phyloP scores from a whole-genome alignment of 2,113 vertebrate species.

The Neofelis nebulosa region DNA sequence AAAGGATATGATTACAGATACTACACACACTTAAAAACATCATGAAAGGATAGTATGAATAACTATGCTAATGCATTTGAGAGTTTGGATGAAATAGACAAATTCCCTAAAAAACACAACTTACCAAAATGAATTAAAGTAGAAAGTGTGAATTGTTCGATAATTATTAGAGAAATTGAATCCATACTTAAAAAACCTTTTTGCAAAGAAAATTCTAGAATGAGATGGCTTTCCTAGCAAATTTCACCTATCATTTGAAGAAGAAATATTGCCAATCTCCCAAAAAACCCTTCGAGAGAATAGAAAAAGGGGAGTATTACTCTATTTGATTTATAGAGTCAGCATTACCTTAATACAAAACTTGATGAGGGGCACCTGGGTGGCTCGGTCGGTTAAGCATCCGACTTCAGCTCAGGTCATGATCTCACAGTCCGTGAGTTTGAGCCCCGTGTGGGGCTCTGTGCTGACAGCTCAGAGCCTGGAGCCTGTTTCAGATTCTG shows the following conservation, averaged over 20 bases:
- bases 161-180: slow-evolving; percentile 31
- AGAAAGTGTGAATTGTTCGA: neutral
- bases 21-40: neutral
- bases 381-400: too few relatives aligned
- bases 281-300: neutral
- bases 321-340: neutral
- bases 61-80: slow-evolving; percentile 19
- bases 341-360: neutral
- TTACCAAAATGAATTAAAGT: slow-evolving; percentile 11
- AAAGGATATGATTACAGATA: neutral
- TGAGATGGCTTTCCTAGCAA: neutral
- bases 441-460: too few relatives aligned
- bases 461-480: too few relatives aligned
- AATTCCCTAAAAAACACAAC: neutral
- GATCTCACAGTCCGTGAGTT: too few relatives aligned
- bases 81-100: neutral
- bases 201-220: neutral
- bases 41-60: neutral
- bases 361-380: neutral
- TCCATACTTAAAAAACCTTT: neutral
- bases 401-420: too few relatives aligned
- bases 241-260: neutral
- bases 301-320: neutral
- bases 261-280: neutral
- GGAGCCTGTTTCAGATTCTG: too few relatives aligned